Evolutionary conservation across 2,888 invertebrate genomes (phyloP).

Genomic region (Rhamnusium bicolor): DNA sequence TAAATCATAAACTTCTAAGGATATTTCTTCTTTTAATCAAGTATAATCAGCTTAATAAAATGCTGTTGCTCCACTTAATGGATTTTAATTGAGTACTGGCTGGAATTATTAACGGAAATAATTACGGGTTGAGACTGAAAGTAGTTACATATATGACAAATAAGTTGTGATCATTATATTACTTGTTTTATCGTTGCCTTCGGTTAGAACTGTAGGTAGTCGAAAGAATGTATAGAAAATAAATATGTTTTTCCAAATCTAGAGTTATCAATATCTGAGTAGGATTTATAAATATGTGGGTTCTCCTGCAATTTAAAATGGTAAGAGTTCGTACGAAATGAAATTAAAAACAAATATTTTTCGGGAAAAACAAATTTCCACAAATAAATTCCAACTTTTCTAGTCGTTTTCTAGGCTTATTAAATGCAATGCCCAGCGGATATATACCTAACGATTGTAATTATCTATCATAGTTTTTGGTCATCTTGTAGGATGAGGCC

Average conservation of each 20-base stretch:
- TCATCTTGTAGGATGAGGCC: constrained; percentile 18
- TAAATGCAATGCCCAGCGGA: background rate
- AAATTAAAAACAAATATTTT: background rate
- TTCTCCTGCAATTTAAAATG: background rate
- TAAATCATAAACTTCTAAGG: no score
- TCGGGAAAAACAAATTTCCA: background rate
- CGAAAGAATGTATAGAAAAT: background rate
- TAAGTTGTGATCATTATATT: background rate
- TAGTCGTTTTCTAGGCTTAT: background rate
- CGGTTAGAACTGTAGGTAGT: background rate
- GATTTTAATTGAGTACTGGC: no score
- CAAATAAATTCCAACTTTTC: background rate
- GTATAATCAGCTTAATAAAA: no score
- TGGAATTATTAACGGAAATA: no score
- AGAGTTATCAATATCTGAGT: background rate
- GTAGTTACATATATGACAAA: no score
- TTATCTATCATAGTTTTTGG: constrained; percentile 2
- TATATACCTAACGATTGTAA: background rate
- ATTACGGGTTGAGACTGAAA: no score
- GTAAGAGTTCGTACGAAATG: background rate
- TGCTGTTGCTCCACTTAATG: no score
- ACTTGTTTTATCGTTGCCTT: background rate
- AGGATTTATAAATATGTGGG: background rate
- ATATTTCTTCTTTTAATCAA: no score
- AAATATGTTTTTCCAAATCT: background rate